phyloP scores from a whole-genome alignment of 2,797 vertebrate species.

The Gymnopithys bicolor region DNA sequence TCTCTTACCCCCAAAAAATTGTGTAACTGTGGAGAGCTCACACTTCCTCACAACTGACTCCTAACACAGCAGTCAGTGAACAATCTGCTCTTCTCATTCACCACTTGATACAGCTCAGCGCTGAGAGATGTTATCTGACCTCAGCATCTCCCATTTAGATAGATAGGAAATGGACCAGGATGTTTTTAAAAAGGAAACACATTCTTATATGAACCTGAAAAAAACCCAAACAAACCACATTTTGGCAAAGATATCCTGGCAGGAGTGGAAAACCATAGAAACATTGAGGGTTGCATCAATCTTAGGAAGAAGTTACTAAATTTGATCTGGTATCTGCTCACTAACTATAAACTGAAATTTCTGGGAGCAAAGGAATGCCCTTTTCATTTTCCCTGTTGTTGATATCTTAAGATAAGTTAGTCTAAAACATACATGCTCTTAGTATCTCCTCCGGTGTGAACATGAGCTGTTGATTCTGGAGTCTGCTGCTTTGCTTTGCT shows the following conservation, averaged over 20 bases:
- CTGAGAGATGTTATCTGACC: background rate
- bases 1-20: background rate
- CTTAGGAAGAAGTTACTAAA: background rate
- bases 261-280: background rate
- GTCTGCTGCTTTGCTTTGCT: background rate
- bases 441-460: background rate
- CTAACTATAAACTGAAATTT: background rate
- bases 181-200: background rate
- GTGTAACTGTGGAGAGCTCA: background rate
- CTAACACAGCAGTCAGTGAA: background rate
- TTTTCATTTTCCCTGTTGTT: background rate
- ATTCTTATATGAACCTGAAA: background rate
- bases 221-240: background rate
- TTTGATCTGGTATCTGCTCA: background rate
- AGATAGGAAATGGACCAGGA: background rate
- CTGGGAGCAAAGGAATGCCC: background rate
- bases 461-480: fast-evolving
- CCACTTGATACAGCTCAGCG: background rate
- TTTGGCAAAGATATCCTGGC: background rate
- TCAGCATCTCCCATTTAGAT: background rate
- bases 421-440: background rate
- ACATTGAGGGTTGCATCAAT: background rate
- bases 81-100: background rate
- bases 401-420: background rate
- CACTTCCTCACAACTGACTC: background rate